Evolutionary conservation across 2,113 vertebrate genomes (phyloP).

Genomic region (Percina caprodes): DNA sequence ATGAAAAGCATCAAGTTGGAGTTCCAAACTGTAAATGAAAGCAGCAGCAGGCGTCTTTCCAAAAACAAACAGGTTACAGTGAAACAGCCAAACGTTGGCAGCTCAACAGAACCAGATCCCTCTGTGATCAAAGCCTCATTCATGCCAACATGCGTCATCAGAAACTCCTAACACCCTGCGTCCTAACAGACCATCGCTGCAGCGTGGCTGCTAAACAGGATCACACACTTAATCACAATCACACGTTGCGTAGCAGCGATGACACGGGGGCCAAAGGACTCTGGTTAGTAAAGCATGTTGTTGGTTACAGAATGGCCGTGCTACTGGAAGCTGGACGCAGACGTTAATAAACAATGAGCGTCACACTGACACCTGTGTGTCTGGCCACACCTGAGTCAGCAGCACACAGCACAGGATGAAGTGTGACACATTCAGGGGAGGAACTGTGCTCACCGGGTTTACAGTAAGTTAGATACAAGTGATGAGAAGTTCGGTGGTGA

Average conservation of each 20-base stretch:
- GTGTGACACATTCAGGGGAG: neutral
- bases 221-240: conserved; percentile 47
- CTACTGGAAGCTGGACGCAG: conserved; percentile 46
- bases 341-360: conserved; percentile 60
- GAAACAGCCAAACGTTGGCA: neutral
- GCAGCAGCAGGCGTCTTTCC: neutral
- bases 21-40: neutral
- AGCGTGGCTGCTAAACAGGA: conserved; percentile 44
- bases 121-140: conserved; percentile 25
- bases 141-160: conserved; percentile 7
- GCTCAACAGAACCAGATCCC: conserved; percentile 8
- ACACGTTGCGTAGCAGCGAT: conserved; percentile 35
- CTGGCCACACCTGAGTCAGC: conserved; percentile 50
- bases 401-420: conserved; percentile 9
- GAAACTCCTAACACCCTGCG: neutral
- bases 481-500: neutral
- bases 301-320: neutral
- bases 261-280: neutral
- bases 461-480: neutral
- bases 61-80: neutral
- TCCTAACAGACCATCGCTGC: conserved; percentile 6
- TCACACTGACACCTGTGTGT: conserved; percentile 55
- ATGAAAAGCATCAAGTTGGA: too few species aligned
- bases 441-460: too few species aligned
- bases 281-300: neutral